Conservation (phyloP, 2,888 invertebrate species). For the Acheta domesticus region DNA sequence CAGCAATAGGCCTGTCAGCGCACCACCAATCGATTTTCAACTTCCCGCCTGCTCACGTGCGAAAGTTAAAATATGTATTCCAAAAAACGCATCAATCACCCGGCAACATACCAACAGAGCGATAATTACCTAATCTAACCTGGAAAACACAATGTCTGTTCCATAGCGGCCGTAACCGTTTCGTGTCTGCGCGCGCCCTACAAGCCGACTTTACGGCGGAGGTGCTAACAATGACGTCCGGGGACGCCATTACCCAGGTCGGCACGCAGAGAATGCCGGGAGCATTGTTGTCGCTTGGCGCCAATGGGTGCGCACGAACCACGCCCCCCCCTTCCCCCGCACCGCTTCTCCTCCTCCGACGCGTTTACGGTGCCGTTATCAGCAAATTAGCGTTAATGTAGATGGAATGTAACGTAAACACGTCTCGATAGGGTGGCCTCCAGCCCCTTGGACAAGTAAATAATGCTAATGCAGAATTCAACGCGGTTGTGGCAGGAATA, state of each 20-base stretch:
- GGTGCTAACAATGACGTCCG: background rate
- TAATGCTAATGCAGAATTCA: background rate
- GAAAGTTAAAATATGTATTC: background rate
- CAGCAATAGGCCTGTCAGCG: background rate
- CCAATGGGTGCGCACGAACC: background rate
- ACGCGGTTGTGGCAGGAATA: background rate
- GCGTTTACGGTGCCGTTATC: background rate
- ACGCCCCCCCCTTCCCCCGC: background rate
- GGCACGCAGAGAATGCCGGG: background rate
- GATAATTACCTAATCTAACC: background rate
- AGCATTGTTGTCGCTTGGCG: background rate
- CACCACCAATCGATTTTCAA: background rate
- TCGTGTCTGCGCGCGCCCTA: background rate
- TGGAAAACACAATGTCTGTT: background rate
- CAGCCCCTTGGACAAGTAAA: background rate
- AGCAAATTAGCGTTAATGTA: constrained; percentile 18
- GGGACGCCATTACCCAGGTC: background rate
- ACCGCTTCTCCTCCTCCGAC: background rate
- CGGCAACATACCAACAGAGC: background rate
- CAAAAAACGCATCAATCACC: background rate
- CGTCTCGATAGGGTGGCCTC: background rate
- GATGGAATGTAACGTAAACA: constrained; percentile 6
- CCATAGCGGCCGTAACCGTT: background rate
- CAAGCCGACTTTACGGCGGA: background rate
- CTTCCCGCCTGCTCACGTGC: background rate